A percentile compares a stretch with the other conserved stretches of the same genome.
phyloP scores from a whole-genome alignment of 1,140 invertebrate species.

The Drosophila quadrilineata region DNA sequence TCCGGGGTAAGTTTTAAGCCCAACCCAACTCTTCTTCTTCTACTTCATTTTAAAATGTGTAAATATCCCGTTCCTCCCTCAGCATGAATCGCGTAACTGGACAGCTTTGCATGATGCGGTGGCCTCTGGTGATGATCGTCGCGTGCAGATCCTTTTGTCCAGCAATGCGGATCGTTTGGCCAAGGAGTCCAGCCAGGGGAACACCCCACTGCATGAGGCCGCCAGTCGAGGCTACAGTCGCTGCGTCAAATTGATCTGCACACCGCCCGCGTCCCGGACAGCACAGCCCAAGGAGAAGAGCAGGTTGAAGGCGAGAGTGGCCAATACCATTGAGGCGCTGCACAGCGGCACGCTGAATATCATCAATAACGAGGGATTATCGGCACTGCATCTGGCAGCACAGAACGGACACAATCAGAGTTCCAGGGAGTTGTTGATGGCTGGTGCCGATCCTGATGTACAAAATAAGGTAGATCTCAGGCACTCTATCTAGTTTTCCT shows the following conservation, averaged over 20 bases:
- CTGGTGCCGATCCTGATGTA: conserved; percentile 92
- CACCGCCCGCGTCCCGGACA: conserved; percentile 71
- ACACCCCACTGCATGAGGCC: conserved; percentile 95
- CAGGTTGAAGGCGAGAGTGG: conserved; percentile 41
- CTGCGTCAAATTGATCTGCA: conserved; percentile 89
- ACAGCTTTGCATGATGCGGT: conserved; percentile 71
- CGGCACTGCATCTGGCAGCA: conserved; percentile 95
- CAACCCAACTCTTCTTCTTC: too few relatives aligned
- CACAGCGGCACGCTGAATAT: conserved; percentile 87
- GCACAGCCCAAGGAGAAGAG: conserved; percentile 45
- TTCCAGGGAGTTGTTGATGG: conserved; percentile 92
- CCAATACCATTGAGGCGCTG: conserved; percentile 82
- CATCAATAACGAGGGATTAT: conserved; percentile 94
- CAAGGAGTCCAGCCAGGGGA: conserved; percentile 87
- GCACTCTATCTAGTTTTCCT: neutral
- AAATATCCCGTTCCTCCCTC: neutral
- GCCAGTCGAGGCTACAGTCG: conserved; percentile 96
- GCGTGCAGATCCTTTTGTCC: conserved; percentile 57
- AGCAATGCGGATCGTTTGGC: conserved; percentile 54
- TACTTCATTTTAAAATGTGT: too few relatives aligned
- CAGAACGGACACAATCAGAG: conserved; percentile 99
- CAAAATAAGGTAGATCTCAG: conserved; percentile 91
- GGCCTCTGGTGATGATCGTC: conserved; percentile 64
- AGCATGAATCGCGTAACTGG: conserved; percentile 62
- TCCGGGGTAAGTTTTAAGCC: conserved; percentile 56